These are phyloP conservation scores for Miniopterus natalensis DNA, from an alignment of 2,113 vertebrate genomes.

Conservation along the genomic window DNA sequence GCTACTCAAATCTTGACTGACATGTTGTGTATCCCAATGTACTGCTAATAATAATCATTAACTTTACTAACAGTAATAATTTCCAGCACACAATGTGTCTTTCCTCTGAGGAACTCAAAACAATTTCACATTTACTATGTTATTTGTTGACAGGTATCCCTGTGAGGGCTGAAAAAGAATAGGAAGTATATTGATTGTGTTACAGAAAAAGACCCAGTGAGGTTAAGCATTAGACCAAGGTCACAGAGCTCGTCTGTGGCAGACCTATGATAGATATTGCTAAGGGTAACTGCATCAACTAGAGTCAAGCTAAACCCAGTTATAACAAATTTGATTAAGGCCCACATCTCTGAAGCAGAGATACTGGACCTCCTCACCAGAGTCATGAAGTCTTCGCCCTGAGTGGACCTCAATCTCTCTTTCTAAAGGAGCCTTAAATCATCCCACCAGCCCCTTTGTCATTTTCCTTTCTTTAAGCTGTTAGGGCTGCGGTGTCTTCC, in stretches of 20 bases:
- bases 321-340: slow-evolving; percentile 71
- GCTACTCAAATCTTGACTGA: slow-evolving; percentile 22
- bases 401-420: slow-evolving; percentile 64
- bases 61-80: slow-evolving; percentile 55
- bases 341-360: neutral
- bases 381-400: slow-evolving; percentile 58
- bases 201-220: slow-evolving; percentile 51
- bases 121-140: neutral
- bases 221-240: slow-evolving; percentile 72
- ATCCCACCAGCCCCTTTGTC: neutral
- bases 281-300: slow-evolving; percentile 70
- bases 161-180: slow-evolving; percentile 63
- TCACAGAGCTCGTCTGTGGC: slow-evolving; percentile 53
- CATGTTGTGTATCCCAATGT: slow-evolving; percentile 16
- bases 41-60: slow-evolving; percentile 42
- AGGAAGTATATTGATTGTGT: slow-evolving; percentile 64
- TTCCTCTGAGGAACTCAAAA: slow-evolving; percentile 56
- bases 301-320: slow-evolving; percentile 47
- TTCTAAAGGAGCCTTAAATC: slow-evolving; percentile 69
- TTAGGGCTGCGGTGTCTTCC: neutral
- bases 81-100: slow-evolving; percentile 12
- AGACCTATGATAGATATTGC: slow-evolving; percentile 54
- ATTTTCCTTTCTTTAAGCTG: slow-evolving; percentile 29
- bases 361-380: neutral
- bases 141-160: slow-evolving; percentile 52